phyloP scores from a whole-genome alignment of 1,140 invertebrate genomes.

The Penaeus vannamei region DNA sequence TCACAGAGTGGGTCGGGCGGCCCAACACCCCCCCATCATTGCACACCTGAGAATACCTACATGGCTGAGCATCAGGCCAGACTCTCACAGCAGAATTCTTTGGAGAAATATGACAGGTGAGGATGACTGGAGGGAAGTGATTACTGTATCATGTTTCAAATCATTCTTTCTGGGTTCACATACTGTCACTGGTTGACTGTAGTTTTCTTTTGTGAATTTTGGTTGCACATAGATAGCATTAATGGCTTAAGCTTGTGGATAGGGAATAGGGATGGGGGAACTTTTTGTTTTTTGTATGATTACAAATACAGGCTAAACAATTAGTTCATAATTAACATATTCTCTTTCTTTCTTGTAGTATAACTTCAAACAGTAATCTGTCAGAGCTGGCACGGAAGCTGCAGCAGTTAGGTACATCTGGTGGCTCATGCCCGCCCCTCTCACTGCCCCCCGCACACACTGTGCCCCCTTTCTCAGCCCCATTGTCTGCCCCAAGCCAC shows the following conservation, averaged over 20 bases:
- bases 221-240: no score
- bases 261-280: no score
- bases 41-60: constrained; percentile 70
- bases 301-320: neutral
- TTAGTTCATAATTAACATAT: neutral
- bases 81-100: constrained; percentile 75
- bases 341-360: constrained; percentile 36
- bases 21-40: constrained; percentile 68
- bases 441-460: constrained; percentile 38
- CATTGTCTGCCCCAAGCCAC: constrained; percentile 44
- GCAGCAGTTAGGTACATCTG: constrained; percentile 49
- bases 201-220: no score
- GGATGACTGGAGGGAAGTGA: neutral
- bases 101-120: constrained; percentile 71
- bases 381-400: constrained; percentile 56
- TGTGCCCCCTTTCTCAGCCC: constrained; percentile 25
- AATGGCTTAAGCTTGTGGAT: no score
- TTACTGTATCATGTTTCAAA: neutral
- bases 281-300: no score
- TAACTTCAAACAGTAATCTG: constrained; percentile 60
- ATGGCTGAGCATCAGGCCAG: constrained; percentile 70
- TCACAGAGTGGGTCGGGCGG: constrained; percentile 50
- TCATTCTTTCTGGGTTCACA: no score
- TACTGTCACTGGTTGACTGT: no score
- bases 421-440: constrained; percentile 11